A percentile compares a stretch with the other conserved stretches of the same genome.
phyloP scores from a whole-genome alignment of 2,797 vertebrate genomes.

The Coregonus suidteri region DNA sequence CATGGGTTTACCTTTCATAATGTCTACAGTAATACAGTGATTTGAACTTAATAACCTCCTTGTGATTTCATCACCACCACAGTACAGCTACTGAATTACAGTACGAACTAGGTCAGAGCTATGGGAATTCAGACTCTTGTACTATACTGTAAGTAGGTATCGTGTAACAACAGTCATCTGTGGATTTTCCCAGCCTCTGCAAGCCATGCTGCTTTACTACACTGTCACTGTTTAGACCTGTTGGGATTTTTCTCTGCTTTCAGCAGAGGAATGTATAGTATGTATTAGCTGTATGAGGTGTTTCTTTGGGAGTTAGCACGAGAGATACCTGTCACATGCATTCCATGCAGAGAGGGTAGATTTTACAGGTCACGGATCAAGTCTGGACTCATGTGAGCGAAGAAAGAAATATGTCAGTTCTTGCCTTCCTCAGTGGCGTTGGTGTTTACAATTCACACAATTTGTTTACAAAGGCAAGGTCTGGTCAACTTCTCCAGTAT shows the following conservation, averaged over 20 bases:
- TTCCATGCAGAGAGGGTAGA: constrained; percentile 6
- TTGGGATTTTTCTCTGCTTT: constrained; percentile 59
- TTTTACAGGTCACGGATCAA: not conserved
- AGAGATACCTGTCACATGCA: constrained; percentile 30
- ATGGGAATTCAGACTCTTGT: constrained; percentile 14
- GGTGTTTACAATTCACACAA: constrained; percentile 17
- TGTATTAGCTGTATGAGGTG: constrained; percentile 33
- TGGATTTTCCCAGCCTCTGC: constrained; percentile 16
- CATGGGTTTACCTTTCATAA: constrained; percentile 20
- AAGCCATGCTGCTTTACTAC: constrained; percentile 56
- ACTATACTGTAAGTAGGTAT: constrained; percentile 10
- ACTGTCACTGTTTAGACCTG: constrained; percentile 64
- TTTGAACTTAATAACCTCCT: constrained; percentile 25
- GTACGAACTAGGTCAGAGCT: constrained; percentile 6
- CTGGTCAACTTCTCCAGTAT: constrained; percentile 24
- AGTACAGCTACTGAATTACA: not conserved
- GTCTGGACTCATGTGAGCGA: not conserved
- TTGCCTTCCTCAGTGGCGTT: not conserved
- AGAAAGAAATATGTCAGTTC: too few relatives aligned
- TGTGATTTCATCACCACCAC: constrained; percentile 18
- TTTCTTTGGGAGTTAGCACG: constrained; percentile 27
- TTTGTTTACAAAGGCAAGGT: constrained; percentile 3
- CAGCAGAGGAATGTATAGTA: constrained; percentile 61
- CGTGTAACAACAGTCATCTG: constrained; percentile 26
- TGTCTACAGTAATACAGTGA: constrained; percentile 23